Conservation (phyloP, 53 echinoderm and acorn worm genomes). For the Temnopleurus reevesii region DNA sequence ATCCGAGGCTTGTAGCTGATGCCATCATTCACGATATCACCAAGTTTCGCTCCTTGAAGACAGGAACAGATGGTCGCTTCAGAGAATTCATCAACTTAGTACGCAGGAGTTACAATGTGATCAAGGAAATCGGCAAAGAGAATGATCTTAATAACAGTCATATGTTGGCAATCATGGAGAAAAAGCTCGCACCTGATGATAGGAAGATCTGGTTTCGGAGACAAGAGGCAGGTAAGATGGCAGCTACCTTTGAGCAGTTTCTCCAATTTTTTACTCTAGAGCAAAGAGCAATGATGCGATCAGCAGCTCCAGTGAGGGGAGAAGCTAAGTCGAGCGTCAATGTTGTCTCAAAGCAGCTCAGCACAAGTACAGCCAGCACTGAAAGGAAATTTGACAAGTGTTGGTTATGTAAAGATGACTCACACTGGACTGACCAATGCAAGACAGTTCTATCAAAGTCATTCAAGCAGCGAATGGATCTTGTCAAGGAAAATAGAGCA, state of each 20-base stretch:
- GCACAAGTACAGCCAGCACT: not conserved
- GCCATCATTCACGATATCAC: constrained; percentile 54
- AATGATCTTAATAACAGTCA: constrained; percentile 53
- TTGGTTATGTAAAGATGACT: constrained; percentile 65
- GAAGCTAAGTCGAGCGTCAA: not conserved
- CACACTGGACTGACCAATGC: constrained; percentile 77
- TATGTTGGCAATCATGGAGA: constrained; percentile 49
- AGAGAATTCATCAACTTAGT: constrained; percentile 52
- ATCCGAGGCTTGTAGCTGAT: constrained; percentile 64
- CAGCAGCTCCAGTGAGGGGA: constrained; percentile 62
- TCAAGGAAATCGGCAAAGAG: constrained; percentile 50
- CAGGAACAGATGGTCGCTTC: constrained; percentile 52
- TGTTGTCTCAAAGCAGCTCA: not conserved
- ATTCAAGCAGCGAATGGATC: constrained; percentile 42
- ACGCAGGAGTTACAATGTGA: constrained; percentile 36
- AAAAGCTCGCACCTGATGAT: constrained; percentile 36
- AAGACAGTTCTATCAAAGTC: constrained; percentile 41
- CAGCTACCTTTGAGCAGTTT: not conserved
- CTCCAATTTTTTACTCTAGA: not conserved
- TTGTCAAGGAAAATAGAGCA: constrained; percentile 65
- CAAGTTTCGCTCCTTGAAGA: constrained; percentile 40
- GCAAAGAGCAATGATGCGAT: constrained; percentile 63
- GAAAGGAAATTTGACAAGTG: constrained; percentile 36
- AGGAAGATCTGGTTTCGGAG: constrained; percentile 52
- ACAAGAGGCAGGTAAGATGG: not conserved